A percentile compares a stretch with the other conserved stretches of the same genome.
Evolutionary conservation across 2,113 vertebrate species (phyloP).

Genomic region (Peromyscus californicus): DNA sequence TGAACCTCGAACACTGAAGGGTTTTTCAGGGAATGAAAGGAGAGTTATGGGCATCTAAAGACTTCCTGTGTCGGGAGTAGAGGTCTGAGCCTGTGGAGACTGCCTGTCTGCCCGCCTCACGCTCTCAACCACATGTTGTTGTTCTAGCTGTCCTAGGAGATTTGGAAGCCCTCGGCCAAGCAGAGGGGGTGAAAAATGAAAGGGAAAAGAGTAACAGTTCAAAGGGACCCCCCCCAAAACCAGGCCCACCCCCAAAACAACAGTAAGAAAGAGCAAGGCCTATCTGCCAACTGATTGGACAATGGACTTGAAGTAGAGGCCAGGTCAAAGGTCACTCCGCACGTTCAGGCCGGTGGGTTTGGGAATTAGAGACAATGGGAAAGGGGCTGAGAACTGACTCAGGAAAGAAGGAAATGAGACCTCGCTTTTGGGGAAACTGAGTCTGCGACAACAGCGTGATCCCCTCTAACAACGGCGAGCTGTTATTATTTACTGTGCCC

Average conservation of each 20-base stretch:
- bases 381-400: background rate
- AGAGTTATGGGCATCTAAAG: background rate
- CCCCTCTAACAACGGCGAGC: background rate
- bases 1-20: background rate
- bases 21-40: conserved; percentile 6
- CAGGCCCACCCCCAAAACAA: too few relatives aligned
- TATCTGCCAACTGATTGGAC: background rate
- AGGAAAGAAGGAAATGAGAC: background rate
- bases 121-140: background rate
- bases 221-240: background rate
- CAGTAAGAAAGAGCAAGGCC: background rate
- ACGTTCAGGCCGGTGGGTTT: background rate
- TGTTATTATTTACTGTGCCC: background rate
- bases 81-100: background rate
- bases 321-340: background rate
- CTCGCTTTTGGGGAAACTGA: background rate
- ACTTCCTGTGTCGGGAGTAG: background rate
- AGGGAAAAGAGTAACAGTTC: background rate
- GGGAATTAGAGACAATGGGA: background rate
- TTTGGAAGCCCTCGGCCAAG: too few relatives aligned
- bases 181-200: background rate
- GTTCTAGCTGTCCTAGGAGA: background rate
- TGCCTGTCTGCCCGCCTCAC: background rate
- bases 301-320: background rate
- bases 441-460: background rate